Percentiles rank a stretch among this genome's conserved stretches.
These are phyloP conservation scores for Syngnathus rostellatus DNA, from an alignment of 2,797 vertebrate species.

Conservation along the genomic window DNA sequence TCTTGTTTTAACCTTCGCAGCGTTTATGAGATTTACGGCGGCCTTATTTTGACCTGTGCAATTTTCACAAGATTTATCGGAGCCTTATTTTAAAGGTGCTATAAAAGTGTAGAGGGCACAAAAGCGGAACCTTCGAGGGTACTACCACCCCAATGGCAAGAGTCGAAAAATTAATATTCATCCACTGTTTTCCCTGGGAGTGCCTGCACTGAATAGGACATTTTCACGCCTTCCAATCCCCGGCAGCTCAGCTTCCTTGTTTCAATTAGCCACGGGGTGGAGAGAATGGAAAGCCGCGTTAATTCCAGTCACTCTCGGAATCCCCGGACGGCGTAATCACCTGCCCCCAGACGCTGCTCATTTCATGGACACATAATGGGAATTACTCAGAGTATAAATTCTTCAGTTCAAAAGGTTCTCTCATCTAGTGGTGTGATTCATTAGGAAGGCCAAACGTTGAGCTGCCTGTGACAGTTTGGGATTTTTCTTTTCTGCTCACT, in stretches of 20 bases:
- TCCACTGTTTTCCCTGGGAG: conserved; percentile 5
- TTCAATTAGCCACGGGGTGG: conserved; percentile 65
- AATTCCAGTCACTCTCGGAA: conserved; percentile 60
- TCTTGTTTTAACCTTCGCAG: neutral
- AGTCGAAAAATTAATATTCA: neutral
- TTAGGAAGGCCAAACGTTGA: conserved; percentile 9
- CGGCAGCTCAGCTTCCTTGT: conserved; percentile 39
- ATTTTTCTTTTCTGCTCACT: neutral
- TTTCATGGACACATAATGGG: conserved; percentile 53
- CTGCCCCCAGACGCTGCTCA: conserved; percentile 53
- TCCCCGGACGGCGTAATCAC: conserved; percentile 56
- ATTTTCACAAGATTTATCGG: neutral
- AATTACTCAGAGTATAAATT: conserved; percentile 49
- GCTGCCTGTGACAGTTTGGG: neutral
- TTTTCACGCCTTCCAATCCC: conserved; percentile 22
- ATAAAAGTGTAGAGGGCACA: neutral
- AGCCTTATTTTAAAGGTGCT: neutral
- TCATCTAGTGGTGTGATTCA: conserved; percentile 24
- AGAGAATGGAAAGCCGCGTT: conserved; percentile 60
- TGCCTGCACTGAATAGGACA: conserved; percentile 46
- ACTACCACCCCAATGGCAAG: neutral
- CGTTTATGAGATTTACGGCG: neutral
- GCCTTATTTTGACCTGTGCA: neutral
- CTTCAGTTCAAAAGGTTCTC: conserved; percentile 26
- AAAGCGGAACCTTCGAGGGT: neutral